phyloP scores from a whole-genome alignment of 2,888 invertebrate genomes.

The Operophtera brumata region DNA sequence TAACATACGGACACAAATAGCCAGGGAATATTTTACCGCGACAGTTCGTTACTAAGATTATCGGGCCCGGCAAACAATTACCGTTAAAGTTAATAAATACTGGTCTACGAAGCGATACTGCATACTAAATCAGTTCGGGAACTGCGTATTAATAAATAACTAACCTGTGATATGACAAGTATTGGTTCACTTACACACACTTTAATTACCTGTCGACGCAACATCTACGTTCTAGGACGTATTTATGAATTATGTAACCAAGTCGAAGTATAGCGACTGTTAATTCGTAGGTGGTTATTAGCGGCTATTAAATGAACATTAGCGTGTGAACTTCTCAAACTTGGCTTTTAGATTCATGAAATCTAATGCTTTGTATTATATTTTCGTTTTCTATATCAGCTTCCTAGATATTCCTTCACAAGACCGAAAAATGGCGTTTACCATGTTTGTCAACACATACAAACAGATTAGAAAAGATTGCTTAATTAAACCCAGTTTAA shows the following conservation, averaged over 20 bases:
- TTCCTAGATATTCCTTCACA: too few species aligned
- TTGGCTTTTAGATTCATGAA: not conserved
- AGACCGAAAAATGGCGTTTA: too few species aligned
- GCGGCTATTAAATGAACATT: conserved; percentile 25
- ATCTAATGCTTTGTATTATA: not conserved
- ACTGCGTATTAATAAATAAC: conserved; percentile 61
- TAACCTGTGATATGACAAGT: conserved; percentile 60
- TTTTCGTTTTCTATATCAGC: too few species aligned
- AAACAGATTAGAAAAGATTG: too few species aligned
- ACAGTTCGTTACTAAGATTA: conserved; percentile 38
- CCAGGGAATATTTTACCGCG: conserved; percentile 27
- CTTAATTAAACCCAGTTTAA: too few species aligned
- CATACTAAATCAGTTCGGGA: conserved; percentile 68
- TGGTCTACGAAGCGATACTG: conserved; percentile 52
- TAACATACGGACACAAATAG: conserved; percentile 35
- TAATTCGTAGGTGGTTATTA: conserved; percentile 30
- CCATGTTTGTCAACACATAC: too few species aligned
- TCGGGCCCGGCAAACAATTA: conserved; percentile 51
- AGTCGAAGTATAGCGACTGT: conserved; percentile 39
- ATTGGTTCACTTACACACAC: conserved; percentile 58
- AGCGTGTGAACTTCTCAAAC: conserved; percentile 9
- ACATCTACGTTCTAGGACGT: conserved; percentile 42
- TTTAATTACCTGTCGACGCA: conserved; percentile 62
- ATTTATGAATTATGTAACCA: conserved; percentile 49
- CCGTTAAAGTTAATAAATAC: conserved; percentile 59